Conservation (phyloP, 37 sponge, comb jelly and placozoan species). For the Crambe crambe region DNA sequence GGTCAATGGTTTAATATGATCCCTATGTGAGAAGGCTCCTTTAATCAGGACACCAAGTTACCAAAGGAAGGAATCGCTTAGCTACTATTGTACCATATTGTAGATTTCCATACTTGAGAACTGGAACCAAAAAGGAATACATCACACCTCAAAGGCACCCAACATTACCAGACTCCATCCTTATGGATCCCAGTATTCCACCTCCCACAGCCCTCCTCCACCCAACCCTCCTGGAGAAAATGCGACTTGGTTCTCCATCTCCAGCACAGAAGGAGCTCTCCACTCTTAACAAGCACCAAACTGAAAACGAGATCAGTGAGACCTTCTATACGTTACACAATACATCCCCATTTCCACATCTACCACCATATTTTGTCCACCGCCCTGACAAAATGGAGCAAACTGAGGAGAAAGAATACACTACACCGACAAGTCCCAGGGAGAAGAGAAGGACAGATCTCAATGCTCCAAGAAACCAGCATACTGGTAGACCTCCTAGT, state of each 20-base stretch:
- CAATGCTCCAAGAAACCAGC: background rate
- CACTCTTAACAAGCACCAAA: slow-evolving; percentile 20
- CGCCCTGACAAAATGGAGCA: too few relatives aligned
- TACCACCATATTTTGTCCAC: slow-evolving; percentile 54
- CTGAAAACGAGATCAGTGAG: background rate
- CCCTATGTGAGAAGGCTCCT: background rate
- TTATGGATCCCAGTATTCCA: slow-evolving; percentile 3
- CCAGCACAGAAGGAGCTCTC: slow-evolving; percentile 20
- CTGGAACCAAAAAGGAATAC: background rate
- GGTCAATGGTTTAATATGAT: background rate
- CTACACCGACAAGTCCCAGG: too few relatives aligned
- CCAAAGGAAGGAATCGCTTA: too few relatives aligned
- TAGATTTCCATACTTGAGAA: background rate
- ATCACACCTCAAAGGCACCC: background rate
- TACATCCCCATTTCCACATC: slow-evolving; percentile 33
- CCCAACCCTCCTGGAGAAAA: slow-evolving; percentile 51
- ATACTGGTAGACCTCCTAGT: background rate
- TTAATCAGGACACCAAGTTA: background rate
- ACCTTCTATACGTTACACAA: slow-evolving; percentile 23
- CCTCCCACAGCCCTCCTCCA: slow-evolving; percentile 31
- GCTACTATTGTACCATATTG: background rate
- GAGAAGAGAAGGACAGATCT: background rate
- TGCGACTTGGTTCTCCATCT: slow-evolving; percentile 35
- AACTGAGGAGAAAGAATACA: too few relatives aligned
- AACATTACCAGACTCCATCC: background rate